A percentile compares a stretch with the other conserved stretches of the same genome.
Conservation (phyloP, 2,888 invertebrate genomes). For the Cheilosia vernalis region DNA sequence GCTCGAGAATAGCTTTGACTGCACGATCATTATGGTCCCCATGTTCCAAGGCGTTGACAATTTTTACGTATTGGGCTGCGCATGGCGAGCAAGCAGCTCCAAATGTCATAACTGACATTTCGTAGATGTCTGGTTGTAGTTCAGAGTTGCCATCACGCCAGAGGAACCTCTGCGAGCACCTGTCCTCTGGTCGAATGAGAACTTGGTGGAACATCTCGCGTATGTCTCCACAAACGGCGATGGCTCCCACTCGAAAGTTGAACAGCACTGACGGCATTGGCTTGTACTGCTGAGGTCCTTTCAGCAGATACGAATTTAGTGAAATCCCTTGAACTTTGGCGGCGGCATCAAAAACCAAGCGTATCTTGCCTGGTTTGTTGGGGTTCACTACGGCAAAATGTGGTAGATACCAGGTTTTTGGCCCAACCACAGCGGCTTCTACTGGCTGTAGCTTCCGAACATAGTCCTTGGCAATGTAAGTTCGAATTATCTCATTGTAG, state of each 20-base stretch:
- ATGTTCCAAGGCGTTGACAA: background rate
- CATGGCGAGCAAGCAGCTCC: too few relatives aligned
- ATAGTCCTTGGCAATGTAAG: too few relatives aligned
- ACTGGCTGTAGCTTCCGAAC: too few relatives aligned
- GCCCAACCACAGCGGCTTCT: background rate
- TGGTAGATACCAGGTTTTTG: conserved; percentile 76
- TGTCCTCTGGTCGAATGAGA: conserved; percentile 73
- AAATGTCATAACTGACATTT: conserved; percentile 63
- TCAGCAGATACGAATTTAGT: conserved; percentile 77
- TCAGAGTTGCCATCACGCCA: conserved; percentile 74
- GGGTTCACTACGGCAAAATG: conserved; percentile 77
- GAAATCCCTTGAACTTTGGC: conserved; percentile 76
- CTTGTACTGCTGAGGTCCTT: conserved; percentile 79
- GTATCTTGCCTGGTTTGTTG: conserved; percentile 76
- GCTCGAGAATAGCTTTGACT: conserved; percentile 36
- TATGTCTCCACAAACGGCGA: too few relatives aligned
- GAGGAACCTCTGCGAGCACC: conserved; percentile 78
- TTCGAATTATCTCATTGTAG: too few relatives aligned
- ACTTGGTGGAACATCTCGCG: too few relatives aligned
- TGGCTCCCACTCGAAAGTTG: too few relatives aligned
- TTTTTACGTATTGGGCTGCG: conserved; percentile 69
- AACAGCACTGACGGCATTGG: conserved; percentile 79
- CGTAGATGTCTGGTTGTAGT: conserved; percentile 33
- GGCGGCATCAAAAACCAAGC: conserved; percentile 79
- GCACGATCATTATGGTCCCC: conserved; percentile 19